A percentile compares a stretch with the other conserved stretches of the same genome.
These are phyloP conservation scores for Leucophenga maculata DNA, from an alignment of 2,888 invertebrate species.

Conservation along the genomic window DNA sequence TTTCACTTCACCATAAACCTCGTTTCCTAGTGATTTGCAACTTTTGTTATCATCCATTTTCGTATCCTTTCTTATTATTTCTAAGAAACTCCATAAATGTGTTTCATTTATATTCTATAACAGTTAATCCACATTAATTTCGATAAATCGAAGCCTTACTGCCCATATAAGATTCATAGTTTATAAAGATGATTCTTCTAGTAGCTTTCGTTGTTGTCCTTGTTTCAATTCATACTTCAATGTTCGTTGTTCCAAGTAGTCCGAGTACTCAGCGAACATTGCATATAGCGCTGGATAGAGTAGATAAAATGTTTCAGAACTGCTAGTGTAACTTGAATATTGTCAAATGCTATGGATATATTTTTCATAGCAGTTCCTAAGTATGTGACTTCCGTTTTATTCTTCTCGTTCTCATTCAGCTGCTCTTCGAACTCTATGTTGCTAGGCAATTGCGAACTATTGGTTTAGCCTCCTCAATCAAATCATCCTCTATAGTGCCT, in stretches of 20 bases:
- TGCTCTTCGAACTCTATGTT: no score
- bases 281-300: slow-evolving; percentile 85
- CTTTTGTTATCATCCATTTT: no score
- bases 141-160: no score
- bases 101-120: slow-evolving; percentile 15
- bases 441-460: slow-evolving; percentile 81
- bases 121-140: background rate
- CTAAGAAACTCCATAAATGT: slow-evolving; percentile 26
- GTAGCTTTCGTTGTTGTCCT: slow-evolving; percentile 68
- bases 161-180: background rate
- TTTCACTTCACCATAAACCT: no score
- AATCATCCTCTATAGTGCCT: slow-evolving; percentile 96
- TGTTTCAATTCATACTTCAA: slow-evolving; percentile 68
- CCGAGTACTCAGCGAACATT: slow-evolving; percentile 87
- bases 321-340: slow-evolving; percentile 85
- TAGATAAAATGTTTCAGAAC: slow-evolving; percentile 80
- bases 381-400: slow-evolving; percentile 19
- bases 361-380: slow-evolving; percentile 73
- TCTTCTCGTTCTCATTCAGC: background rate
- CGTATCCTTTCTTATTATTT: no score
- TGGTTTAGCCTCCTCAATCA: slow-evolving; percentile 84
- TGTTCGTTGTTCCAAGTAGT: slow-evolving; percentile 82
- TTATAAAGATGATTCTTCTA: slow-evolving; percentile 49
- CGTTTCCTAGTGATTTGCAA: no score
- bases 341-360: slow-evolving; percentile 94